Evolutionary conservation across 2,888 invertebrate genomes (phyloP).

Genomic region (Troilus luridus): DNA sequence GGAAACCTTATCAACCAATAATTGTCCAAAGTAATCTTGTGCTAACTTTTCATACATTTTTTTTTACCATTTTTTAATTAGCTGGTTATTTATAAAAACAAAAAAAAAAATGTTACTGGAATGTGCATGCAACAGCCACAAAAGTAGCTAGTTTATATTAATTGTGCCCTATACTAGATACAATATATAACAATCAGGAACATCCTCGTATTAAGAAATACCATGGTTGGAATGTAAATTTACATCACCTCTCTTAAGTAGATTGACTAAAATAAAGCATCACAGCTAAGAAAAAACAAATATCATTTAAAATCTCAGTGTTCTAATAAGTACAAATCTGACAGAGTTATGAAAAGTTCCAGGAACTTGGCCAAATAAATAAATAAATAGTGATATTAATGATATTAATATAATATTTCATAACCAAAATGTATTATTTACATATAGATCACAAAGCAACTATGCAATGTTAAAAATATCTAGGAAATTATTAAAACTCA

Average conservation of each 20-base stretch:
- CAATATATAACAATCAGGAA: no score
- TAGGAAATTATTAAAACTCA: not conserved
- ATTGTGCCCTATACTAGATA: no score
- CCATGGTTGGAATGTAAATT: not conserved
- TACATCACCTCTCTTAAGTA: not conserved
- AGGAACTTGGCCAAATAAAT: no score
- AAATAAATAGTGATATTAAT: no score
- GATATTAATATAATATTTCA: no score
- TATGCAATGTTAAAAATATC: not conserved
- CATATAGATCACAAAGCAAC: no score
- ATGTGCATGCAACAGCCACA: not conserved
- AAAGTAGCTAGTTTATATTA: not conserved
- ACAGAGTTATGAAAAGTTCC: no score
- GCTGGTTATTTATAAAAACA: not conserved
- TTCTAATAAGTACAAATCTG: not conserved
- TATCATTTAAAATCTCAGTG: not conserved
- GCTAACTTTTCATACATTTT: not conserved
- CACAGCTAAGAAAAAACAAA: not conserved
- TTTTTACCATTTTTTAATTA: not conserved
- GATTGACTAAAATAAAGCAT: no score
- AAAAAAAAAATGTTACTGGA: not conserved
- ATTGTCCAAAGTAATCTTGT: not conserved
- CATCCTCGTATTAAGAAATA: not conserved
- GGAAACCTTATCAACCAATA: not conserved
- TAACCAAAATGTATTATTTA: no score